These are phyloP conservation scores for Ptychoptera albimana DNA, from an alignment of 2,888 invertebrate species.

Conservation along the genomic window DNA sequence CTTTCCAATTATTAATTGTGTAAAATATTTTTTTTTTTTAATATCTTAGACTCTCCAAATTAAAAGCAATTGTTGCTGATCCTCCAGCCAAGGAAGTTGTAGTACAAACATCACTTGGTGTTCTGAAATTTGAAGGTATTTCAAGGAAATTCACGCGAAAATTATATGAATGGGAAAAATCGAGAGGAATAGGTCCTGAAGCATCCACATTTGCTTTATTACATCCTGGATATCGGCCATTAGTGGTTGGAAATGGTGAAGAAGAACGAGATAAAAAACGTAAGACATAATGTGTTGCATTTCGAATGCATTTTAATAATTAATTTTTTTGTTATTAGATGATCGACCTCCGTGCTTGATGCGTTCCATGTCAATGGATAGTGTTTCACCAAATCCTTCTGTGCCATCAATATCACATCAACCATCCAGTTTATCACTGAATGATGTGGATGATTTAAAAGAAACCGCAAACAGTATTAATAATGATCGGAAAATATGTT, in stretches of 20 bases:
- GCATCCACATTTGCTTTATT: conserved; percentile 69
- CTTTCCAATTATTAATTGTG: not conserved
- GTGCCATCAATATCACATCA: conserved; percentile 39
- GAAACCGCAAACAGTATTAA: conserved; percentile 25
- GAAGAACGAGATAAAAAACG: conserved; percentile 15
- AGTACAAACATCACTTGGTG: conserved; percentile 67
- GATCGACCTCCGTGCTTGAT: conserved; percentile 35
- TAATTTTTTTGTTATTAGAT: conserved; percentile 12
- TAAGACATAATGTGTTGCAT: conserved; percentile 8
- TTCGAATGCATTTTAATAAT: conserved; percentile 17
- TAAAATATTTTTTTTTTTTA: not conserved
- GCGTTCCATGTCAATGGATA: conserved; percentile 63
- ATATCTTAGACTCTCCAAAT: conserved; percentile 20
- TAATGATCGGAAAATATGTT: conserved; percentile 10
- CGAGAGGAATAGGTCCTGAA: conserved; percentile 72
- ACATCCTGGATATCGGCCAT: conserved; percentile 37
- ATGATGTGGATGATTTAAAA: conserved; percentile 52
- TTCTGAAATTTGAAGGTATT: conserved; percentile 72
- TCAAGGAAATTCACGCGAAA: conserved; percentile 80
- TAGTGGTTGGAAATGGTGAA: conserved; percentile 25
- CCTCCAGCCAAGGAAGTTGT: conserved; percentile 51
- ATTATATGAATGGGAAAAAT: conserved; percentile 83
- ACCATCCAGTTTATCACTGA: conserved; percentile 58
- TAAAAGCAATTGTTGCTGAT: conserved; percentile 36
- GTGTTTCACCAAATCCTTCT: conserved; percentile 40